Base-by-base conservation (phyloP, 1,140 invertebrate genomes). In the Tetragnatha versicolor region DNA sequence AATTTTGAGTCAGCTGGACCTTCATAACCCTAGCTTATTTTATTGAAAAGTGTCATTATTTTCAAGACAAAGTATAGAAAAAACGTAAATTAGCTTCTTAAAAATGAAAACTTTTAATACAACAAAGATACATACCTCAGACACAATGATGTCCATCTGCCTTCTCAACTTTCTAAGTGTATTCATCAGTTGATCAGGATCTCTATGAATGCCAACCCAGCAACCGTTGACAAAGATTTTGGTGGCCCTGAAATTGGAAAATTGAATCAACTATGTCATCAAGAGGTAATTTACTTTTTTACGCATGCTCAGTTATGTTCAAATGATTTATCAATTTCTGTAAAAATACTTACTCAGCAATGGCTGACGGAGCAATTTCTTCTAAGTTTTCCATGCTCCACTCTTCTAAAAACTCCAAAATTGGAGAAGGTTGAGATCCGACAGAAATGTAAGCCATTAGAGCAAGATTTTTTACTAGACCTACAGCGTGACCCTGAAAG, bases 321-420 rank as follows among this genome's bases (percentile, higher is more conserved):
- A 55, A 55, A 45, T 45, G 42, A 45, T 55, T n/a, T n/a, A 55
- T n/a, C n/a, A n/a, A n/a, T n/a, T n/a, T n/a, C n/a, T 37, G 42
- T 12, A 31, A 63, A 37, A 37, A 51, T 27, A 10, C 76, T 69
- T 63, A 79, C 76, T 98, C 94, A 17, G 93, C 93, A 84, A 98
- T 98, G 2, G 95, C 94, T 37, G 94, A 96, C 0, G 96, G 95
- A 1, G 95, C 95, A 82, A 98, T 97, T 90, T 98, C 97, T 88
- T 99, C 97, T 53, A 99, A 88, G 86, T 99, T 99, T 87, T 99
- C 98, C 98, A 99, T 99, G 72, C 95, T 97, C 98, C 98, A 99
- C 86, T 99, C 97, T 85, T 99, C 97, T 89, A 99, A 97, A 89
- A 99, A 99, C 88, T 99, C 97, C 3, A 99, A 87, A 88, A 99